Evolutionary conservation across 1,140 invertebrate species (phyloP), one percentile per base, ranked within the genome.

Genomic region (Drosophila lacertosa): DNA sequence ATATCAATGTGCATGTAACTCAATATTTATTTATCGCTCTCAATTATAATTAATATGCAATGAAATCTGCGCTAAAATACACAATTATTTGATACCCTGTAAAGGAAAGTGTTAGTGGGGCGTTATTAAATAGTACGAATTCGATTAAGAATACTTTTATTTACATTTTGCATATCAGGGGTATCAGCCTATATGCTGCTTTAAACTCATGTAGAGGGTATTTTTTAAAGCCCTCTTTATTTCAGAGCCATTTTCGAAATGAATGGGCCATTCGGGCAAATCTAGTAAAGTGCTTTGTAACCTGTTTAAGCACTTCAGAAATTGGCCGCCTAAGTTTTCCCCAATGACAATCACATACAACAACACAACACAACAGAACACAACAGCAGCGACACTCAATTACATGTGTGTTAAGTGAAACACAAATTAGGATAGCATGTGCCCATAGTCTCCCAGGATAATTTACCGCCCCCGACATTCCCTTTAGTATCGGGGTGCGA

Each of bases 381-480:
- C 33, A 32, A 10, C 15, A 9, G 53, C 44, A 22, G 20, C 26
- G 13, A 32, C 39, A 45, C 29, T 71, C 62, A 71, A 71, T 64
- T 71, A 58, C 51, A 65, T 64, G 60, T 51, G 51, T 55, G 51
- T 65, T 55, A 66, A 71, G 68, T 71, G 62, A 66, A 57, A 53
- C 24, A 47, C 47, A 71, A 66, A 66, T 71, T 66, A 67, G 68
- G 47, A 59, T 44, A 55, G 26, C 48, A 22, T 20, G 22, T 33
- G 24, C 45, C 44, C 32, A 45, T 26, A 3, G 51, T 20, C 11
- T n/a, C n/a, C 3, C 4, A 26, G 29, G 60, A 64, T 64, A 64
- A 64, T 64, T 64, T 55, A 40, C 20, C 2, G 26, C 22, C 13
- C n/a, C n/a, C n/a, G n/a, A n/a, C 44, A 9, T 40, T 9, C 15